Evolutionary conservation across 1,140 invertebrate species (phyloP).

Genomic region (Ericerus pela): DNA sequence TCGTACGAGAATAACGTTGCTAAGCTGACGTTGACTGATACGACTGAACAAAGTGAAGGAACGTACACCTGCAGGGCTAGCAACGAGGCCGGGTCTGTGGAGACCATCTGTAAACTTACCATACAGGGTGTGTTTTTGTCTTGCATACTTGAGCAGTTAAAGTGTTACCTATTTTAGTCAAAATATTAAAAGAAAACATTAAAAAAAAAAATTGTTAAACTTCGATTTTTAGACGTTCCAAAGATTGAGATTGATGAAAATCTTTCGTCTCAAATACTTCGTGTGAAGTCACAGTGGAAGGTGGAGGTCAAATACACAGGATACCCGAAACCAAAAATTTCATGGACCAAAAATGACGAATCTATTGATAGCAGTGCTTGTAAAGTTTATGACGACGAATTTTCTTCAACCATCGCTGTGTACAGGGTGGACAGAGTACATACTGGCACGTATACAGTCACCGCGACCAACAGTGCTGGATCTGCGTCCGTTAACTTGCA

Average conservation of each 20-base stretch:
- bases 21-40: constrained; percentile 50
- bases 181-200: not conserved
- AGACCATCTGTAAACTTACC: constrained; percentile 47
- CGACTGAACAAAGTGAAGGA: constrained; percentile 44
- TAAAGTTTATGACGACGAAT: constrained; percentile 40
- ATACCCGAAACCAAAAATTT: constrained; percentile 47
- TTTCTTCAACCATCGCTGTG: constrained; percentile 43
- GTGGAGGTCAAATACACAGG: constrained; percentile 44
- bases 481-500: constrained; percentile 48
- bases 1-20: constrained; percentile 58
- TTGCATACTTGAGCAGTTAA: no score
- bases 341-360: constrained; percentile 46
- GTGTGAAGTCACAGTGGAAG: constrained; percentile 43
- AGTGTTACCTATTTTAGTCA: no score
- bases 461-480: constrained; percentile 53
- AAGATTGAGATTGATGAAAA: constrained; percentile 43
- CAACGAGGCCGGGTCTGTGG: constrained; percentile 54
- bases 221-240: no score
- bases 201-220: constrained; percentile 21
- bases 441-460: constrained; percentile 46
- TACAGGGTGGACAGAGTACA: constrained; percentile 42
- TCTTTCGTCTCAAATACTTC: constrained; percentile 41
- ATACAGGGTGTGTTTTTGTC: no score
- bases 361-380: constrained; percentile 36
- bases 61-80: constrained; percentile 52